Base-by-base conservation (phyloP, 2,797 vertebrate genomes). In the Alectoris magna region DNA sequence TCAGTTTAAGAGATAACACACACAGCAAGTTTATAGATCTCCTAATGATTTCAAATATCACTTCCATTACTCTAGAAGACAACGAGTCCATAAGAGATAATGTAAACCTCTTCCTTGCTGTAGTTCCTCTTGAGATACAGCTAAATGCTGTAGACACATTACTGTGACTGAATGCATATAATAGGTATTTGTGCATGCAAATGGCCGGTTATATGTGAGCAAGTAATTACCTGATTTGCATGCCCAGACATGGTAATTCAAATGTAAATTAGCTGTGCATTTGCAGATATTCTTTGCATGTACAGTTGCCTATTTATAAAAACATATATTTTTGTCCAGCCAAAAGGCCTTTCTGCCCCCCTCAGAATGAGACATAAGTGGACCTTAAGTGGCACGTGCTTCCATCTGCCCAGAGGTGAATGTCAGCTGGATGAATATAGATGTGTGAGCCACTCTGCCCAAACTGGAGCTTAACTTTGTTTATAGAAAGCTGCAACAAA, bases 171-270 rank as follows among this genome's bases (percentile, higher is more conserved):
- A 95, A 94, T 85, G 91, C 91, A 87, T 94, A 86, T 95, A 96
- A 93, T 95, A 84, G 93, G 91, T 95, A 94, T 94, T 92, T 95
- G 94, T 95, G 92, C 93, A 96, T 94, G 89, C 87, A 95, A 96
- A 96, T 95, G 87, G 83, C 77, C 85, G 0, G 93, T 94, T 96
- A 91, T 92, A 93, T 94, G 91, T 74, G 95, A 95, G 85, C 85
- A 96, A 94, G 94, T 95, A 96, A 96, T 95, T 95, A 95, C 90
- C 89, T 95, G 94, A 95, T 96, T 96, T 96, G 95, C 94, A 95
- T 95, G 94, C 93, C 89, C 92, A 95, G 94, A 88, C 91, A 87
- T 95, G 91, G 91, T 95, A 93, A 96, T 95, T 96, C 96, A 96
- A 91, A 96, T 96, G 96, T 84, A 95, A 95, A 96, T 95, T 79